phyloP scores from a whole-genome alignment of 2,888 invertebrate species.

The Cancer borealis region DNA sequence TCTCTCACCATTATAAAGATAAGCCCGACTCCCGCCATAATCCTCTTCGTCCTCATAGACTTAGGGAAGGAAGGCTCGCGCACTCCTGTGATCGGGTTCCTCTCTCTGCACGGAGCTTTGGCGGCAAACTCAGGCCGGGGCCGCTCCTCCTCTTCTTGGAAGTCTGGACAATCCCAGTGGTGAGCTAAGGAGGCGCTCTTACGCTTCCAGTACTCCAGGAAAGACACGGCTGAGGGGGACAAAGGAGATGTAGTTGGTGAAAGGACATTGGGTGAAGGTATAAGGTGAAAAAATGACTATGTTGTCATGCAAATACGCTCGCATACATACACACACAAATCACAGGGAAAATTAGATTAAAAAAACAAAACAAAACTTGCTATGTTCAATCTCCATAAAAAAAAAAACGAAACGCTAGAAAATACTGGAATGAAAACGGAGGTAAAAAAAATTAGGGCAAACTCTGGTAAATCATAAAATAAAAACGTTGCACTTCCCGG shows the following conservation, averaged over 20 bases:
- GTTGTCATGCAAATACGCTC: neutral
- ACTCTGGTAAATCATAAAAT: no score
- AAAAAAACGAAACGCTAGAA: no score
- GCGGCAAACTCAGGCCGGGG: conserved; percentile 83
- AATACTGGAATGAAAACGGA: neutral
- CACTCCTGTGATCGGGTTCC: conserved; percentile 83
- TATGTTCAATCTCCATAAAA: no score
- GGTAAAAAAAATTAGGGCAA: neutral
- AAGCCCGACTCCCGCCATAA: conserved; percentile 82
- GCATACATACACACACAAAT: neutral
- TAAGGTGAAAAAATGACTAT: neutral
- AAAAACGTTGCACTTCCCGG: no score
- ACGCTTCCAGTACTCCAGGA: conserved; percentile 83
- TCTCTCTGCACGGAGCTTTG: conserved; percentile 81
- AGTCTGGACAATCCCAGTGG: conserved; percentile 83
- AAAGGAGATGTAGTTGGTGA: neutral
- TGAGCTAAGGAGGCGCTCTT: conserved; percentile 83
- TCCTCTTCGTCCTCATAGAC: conserved; percentile 81
- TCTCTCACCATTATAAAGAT: conserved; percentile 82
- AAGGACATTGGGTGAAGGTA: neutral
- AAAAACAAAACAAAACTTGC: no score
- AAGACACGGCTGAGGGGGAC: conserved; percentile 81
- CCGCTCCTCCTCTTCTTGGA: conserved; percentile 83
- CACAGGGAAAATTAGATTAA: no score
- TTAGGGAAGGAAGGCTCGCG: conserved; percentile 83